Evolutionary conservation across 2,797 vertebrate species (phyloP).

Genomic region (Xyrichtys novacula): DNA sequence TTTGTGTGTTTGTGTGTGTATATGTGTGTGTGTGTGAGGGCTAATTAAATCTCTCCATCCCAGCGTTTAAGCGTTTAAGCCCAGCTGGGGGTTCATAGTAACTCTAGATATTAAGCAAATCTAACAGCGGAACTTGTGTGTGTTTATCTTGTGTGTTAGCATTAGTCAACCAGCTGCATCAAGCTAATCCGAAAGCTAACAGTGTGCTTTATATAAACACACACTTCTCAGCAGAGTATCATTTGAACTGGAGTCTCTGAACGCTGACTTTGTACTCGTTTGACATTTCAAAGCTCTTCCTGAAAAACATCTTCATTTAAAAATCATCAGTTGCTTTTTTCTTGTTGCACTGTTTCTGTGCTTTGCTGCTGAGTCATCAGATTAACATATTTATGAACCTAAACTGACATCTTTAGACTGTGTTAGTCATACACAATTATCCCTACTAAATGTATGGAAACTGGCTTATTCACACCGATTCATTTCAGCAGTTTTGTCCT

Average conservation of each 20-base stretch:
- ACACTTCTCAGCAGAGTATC: constrained; percentile 14
- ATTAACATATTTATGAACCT: constrained; percentile 32
- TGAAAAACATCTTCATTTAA: neutral
- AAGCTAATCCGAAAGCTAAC: constrained; percentile 63
- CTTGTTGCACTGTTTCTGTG: neutral
- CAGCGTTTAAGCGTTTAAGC: constrained; percentile 54
- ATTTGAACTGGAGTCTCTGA: constrained; percentile 8
- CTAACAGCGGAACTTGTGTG: constrained; percentile 28
- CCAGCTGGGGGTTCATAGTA: constrained; percentile 48
- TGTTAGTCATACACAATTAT: constrained; percentile 14
- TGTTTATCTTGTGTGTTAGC: constrained; percentile 36
- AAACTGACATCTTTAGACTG: neutral
- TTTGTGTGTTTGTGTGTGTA: neutral
- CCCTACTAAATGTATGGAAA: neutral
- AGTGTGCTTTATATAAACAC: constrained; percentile 21
- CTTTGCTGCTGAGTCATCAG: constrained; percentile 18
- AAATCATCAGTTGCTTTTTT: neutral
- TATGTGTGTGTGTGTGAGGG: neutral
- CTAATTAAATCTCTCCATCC: constrained; percentile 53
- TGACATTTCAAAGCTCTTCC: neutral
- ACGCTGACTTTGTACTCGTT: neutral
- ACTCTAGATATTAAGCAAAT: constrained; percentile 49
- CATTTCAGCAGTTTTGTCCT: neutral
- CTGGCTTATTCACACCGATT: neutral
- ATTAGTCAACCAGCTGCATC: constrained; percentile 55